phyloP scores from a whole-genome alignment of 2,797 vertebrate species.

The Chaetodon trifasciatus region DNA sequence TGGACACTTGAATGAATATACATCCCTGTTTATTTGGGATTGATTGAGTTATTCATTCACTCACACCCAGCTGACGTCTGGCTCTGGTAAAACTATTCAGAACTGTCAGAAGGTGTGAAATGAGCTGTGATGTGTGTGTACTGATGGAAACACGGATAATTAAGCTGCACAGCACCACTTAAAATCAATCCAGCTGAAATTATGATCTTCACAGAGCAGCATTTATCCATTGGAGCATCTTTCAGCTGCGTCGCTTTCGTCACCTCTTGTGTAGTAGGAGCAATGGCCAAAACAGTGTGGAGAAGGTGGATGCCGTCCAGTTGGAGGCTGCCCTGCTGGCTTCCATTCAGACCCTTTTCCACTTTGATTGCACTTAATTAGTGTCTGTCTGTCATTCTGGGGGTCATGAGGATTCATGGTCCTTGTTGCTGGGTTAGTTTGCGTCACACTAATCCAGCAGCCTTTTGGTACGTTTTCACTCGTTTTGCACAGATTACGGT shows the following conservation, averaged over 20 bases:
- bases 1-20: background rate
- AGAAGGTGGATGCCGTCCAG: slow-evolving; percentile 45
- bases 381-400: slow-evolving; percentile 4
- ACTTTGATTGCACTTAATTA: slow-evolving; percentile 37
- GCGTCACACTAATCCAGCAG: background rate
- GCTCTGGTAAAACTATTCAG: background rate
- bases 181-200: background rate
- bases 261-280: slow-evolving; percentile 7
- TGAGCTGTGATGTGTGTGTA: background rate
- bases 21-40: background rate
- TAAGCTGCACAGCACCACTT: background rate
- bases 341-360: slow-evolving; percentile 23
- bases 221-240: slow-evolving; percentile 10
- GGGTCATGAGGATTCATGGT: slow-evolving; percentile 17
- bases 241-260: background rate
- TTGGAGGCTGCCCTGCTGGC: slow-evolving; percentile 45
- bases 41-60: slow-evolving; percentile 12
- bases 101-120: slow-evolving; percentile 1
- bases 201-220: background rate
- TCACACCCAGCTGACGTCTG: background rate
- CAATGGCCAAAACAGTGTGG: slow-evolving; percentile 29
- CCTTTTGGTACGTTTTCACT: slow-evolving; percentile 4
- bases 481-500: background rate
- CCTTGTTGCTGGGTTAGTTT: background rate
- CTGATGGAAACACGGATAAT: background rate